Percentiles rank a stretch among this genome's conserved stretches.
phyloP scores from a whole-genome alignment of 2,888 invertebrate genomes.

The Hololepta plana region DNA sequence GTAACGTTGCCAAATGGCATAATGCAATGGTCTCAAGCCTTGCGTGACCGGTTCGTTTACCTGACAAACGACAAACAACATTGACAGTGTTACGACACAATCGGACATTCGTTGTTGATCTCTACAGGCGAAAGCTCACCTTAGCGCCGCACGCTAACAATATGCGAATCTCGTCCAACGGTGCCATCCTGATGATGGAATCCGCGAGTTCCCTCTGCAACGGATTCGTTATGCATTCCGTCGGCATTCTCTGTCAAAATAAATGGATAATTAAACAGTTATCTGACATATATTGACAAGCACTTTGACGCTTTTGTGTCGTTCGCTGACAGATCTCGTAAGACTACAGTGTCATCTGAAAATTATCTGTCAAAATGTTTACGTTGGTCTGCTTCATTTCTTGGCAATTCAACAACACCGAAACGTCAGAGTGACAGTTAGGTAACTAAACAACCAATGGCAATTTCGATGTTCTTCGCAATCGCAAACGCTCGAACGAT shows the following conservation, averaged over 20 bases:
- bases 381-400: no score
- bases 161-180: conserved; percentile 72
- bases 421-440: no score
- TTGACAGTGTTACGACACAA: background rate
- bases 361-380: no score
- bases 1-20: conserved; percentile 78
- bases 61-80: conserved; percentile 15
- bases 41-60: conserved; percentile 66
- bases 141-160: conserved; percentile 75
- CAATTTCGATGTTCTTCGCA: no score
- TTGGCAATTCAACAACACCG: no score
- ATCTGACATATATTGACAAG: no score
- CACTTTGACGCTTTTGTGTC: no score
- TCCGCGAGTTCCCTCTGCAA: conserved; percentile 77
- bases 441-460: no score
- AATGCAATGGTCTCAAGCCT: conserved; percentile 77
- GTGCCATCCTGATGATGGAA: conserved; percentile 74
- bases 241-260: conserved; percentile 37
- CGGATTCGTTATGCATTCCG: conserved; percentile 55
- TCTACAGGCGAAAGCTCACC: conserved; percentile 22
- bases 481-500: no score
- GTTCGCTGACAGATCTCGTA: no score
- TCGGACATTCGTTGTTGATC: background rate
- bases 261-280: no score
- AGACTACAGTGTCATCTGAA: no score